Evolutionary conservation across 2,888 invertebrate species (phyloP).

Genomic region (Microctonus hyperodae): DNA sequence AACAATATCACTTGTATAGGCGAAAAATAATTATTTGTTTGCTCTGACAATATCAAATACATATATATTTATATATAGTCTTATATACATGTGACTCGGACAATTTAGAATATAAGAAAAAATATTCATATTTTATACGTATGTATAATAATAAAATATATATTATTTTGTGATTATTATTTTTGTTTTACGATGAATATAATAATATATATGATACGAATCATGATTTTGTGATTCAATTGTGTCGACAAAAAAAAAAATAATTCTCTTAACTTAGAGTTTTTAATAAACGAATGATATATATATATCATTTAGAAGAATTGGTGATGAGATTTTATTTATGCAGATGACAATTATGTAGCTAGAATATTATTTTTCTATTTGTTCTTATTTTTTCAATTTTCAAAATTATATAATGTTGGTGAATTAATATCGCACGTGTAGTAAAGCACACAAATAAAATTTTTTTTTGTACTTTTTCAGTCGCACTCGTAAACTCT

Average conservation of each 20-base stretch:
- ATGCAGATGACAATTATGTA: background rate
- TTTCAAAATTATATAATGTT: background rate
- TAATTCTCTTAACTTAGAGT: background rate
- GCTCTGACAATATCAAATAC: slow-evolving; percentile 12
- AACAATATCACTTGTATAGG: background rate
- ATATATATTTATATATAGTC: slow-evolving; percentile 27
- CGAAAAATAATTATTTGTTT: slow-evolving; percentile 27
- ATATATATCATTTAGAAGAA: too few relatives aligned
- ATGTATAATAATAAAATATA: slow-evolving; percentile 24
- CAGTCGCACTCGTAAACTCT: slow-evolving; percentile 27
- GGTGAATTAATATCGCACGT: background rate
- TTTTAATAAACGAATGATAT: background rate
- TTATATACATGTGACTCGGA: slow-evolving; percentile 30
- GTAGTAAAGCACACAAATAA: background rate
- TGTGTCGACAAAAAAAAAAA: background rate
- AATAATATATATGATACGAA: background rate
- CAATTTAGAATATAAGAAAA: background rate
- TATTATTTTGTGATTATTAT: too few relatives aligned
- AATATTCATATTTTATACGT: slow-evolving; percentile 22
- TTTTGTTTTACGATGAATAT: background rate
- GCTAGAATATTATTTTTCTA: background rate
- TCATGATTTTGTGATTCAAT: slow-evolving; percentile 16
- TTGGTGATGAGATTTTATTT: background rate
- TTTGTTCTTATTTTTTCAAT: background rate
- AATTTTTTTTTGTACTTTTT: slow-evolving; percentile 23